Evolutionary conservation across 1,140 invertebrate species (phyloP), one percentile per base, ranked within the genome.

Genomic region (Drosophila sproati): DNA sequence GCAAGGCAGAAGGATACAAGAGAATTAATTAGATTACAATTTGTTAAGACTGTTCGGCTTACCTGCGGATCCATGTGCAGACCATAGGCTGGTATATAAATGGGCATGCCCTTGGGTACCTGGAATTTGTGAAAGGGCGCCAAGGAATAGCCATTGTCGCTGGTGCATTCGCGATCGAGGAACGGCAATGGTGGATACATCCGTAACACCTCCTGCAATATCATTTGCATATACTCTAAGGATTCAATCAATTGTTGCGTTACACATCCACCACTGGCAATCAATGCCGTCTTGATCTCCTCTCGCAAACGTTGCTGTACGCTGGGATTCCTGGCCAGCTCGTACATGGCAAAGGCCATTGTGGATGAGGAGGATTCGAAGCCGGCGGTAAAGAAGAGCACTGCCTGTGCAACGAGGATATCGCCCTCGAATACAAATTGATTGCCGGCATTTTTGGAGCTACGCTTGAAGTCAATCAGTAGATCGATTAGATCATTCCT

Each of bases 301-400:
- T 91, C 55, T 1, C 93, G 78, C 8, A 94, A 28, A 55, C 93
- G 93, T 3, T 92, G 67, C 62, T 95, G 94, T 0, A 93, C 67
- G 2, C 93, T 90, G 0, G 82, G 81, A 69, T 94, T 78, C 35
- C 90, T 80, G 2, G 94, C 93, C 43, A 95, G 37, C 71, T 94
- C 93, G 76, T 93, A 95, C n/a, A 94, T 47, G 10, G 93, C 91
- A 80, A 93, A 93, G 0, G 90, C 78, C 77, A 93, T 91, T 0
- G 93, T 93, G 1, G 92, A 88, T 0, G 93, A 92, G 3, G 94
- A 93, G 1, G 94, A 93, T 70, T 94, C 94, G 60, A 93, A 94
- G 3, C 94, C 94, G 59, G 94, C 96, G 2, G 94, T 91, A 72
- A 96, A 95, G 77, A 97, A 96, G 4, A 95, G 43, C 1, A 95